Base-by-base conservation (phyloP, 1,140 invertebrate genomes). In the Andricus grossulariae region DNA sequence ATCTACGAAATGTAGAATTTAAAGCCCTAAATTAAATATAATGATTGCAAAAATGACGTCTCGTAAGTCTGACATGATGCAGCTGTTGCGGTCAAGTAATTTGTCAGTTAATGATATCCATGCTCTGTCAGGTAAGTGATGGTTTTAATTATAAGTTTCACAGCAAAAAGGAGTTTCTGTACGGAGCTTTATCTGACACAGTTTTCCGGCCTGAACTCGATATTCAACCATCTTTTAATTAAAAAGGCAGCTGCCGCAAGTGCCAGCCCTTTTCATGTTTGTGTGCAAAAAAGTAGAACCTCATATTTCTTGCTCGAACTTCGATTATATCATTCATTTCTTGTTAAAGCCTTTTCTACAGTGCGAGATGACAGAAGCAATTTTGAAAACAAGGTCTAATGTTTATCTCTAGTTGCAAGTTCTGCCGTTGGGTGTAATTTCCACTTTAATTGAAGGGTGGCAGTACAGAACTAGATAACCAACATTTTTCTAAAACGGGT, bases 51-150 rank as follows among this genome's bases (percentile, higher is more conserved):
- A 66, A 66, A 66, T 54, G 52, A 19, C 52, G 18, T 54, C 52
- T 54, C 21, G 12, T 66, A 39, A 39, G 54, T 21, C 18, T 32
- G 25, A 45, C 39, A 45, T 11, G 39, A 25, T 57, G 55, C 25
- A 66, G 21, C 57, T 66, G 57, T 66, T 66, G 57, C 57, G 57
- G 25, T 66, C 16, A 39, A 66, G 57, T 66, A 39, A 66, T 66
- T 66, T 66, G 12, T 66, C 21, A 39, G 57, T 66, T 32, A 16
- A 39, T 39, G 16, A 13, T 39, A 25, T 54, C 25, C 55, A 21
- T 57, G 12, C 55, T 57, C 11, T 25, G 55, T 57, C 55, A 25
- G 55, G 13, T 66, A 39, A 66, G 32, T 66, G 25, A 66, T 66
- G 13, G 11, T 66, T 66, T 66, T 66, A 66, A 66, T 66, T 66